Conservation (phyloP, 64 coral and sea anemone species). For the Stichodactyla helianthus region DNA sequence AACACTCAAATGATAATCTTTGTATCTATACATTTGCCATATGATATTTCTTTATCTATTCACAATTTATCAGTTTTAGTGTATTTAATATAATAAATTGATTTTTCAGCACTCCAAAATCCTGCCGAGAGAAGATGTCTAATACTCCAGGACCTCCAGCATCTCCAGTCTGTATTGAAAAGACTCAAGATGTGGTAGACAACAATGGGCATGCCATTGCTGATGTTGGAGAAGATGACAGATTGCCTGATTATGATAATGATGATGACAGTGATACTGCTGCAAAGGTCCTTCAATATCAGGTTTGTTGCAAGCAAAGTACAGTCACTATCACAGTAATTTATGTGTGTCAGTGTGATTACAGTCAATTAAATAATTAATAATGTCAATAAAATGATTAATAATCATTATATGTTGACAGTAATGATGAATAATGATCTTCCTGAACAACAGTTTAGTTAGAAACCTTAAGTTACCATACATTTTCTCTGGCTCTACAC, state of each 20-base stretch:
- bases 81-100: not conserved
- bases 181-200: not conserved
- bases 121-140: slow-evolving; percentile 57
- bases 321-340: not conserved
- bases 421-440: too few relatives aligned
- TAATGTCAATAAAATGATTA: too few relatives aligned
- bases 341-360: too few relatives aligned
- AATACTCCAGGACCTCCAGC: slow-evolving; percentile 71
- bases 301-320: not conserved
- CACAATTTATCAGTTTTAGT: not conserved
- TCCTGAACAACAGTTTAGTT: too few relatives aligned
- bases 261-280: not conserved
- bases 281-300: not conserved
- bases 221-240: not conserved
- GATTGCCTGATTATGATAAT: not conserved
- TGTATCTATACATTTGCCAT: too few relatives aligned
- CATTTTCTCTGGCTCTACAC: too few relatives aligned
- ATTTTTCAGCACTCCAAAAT: slow-evolving; percentile 69
- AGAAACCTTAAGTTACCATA: too few relatives aligned
- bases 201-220: not conserved
- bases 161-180: slow-evolving; percentile 38
- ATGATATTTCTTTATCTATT: too few relatives aligned
- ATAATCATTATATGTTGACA: too few relatives aligned
- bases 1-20: too few relatives aligned
- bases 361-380: too few relatives aligned